Conservation (phyloP, 1,140 invertebrate species). For the Neocloeon triangulifer region DNA sequence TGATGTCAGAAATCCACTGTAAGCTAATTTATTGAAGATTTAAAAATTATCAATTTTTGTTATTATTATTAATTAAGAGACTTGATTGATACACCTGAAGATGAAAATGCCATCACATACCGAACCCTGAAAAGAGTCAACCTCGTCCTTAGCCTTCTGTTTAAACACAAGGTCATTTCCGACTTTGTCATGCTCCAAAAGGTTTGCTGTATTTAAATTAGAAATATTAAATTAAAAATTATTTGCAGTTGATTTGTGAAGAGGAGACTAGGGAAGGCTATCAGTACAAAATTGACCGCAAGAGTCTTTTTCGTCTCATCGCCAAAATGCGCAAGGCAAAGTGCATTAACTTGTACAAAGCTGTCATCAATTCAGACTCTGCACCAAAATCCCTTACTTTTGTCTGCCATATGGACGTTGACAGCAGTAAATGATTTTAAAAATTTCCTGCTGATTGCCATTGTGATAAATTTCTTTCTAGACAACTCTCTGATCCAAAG, state of each 20-base stretch:
- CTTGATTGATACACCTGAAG: too few relatives aligned
- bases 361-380: conserved; percentile 29
- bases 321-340: conserved; percentile 28
- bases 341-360: too few relatives aligned
- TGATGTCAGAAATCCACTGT: too few relatives aligned
- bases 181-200: conserved; percentile 27
- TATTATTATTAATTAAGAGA: too few relatives aligned
- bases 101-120: conserved; percentile 18
- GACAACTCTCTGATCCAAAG: conserved; percentile 28
- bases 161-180: conserved; percentile 28
- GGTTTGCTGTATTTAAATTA: conserved; percentile 13
- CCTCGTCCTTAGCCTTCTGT: conserved; percentile 31
- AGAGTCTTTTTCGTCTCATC: conserved; percentile 30
- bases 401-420: conserved; percentile 31
- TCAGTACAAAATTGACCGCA: conserved; percentile 31
- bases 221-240: not conserved
- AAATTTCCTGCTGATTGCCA: not conserved
- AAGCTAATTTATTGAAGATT: too few relatives aligned
- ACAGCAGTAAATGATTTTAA: too few relatives aligned
- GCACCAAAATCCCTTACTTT: conserved; percentile 24
- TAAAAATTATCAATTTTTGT: too few relatives aligned
- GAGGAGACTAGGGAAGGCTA: conserved; percentile 29
- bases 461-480: conserved; percentile 10
- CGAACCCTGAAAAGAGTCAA: conserved; percentile 28
- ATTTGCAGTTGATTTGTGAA: conserved; percentile 11